Evolutionary conservation across 2,797 vertebrate species (phyloP).

Genomic region (Lepilemur septentrionalis): DNA sequence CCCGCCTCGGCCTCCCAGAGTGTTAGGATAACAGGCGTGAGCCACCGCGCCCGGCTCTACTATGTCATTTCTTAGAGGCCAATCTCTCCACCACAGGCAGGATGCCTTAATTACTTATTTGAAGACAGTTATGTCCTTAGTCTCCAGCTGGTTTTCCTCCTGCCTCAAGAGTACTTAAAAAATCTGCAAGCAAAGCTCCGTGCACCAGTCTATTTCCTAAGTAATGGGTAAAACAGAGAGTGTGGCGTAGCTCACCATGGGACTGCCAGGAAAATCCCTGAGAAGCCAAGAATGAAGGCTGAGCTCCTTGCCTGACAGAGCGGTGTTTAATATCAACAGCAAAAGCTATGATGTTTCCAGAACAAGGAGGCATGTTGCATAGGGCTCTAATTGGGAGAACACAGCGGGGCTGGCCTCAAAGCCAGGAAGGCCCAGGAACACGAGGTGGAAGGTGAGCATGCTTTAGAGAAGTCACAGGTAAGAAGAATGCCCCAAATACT

Average conservation of each 20-base stretch:
- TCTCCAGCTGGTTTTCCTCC: not conserved
- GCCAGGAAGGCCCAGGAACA: not conserved
- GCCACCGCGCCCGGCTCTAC: no score
- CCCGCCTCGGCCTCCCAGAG: no score
- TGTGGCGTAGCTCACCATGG: not conserved
- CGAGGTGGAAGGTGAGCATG: fast-evolving
- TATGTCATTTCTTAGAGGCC: not conserved
- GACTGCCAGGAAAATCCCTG: not conserved
- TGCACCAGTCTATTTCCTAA: not conserved
- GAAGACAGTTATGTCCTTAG: not conserved
- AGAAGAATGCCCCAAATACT: not conserved
- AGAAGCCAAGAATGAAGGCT: not conserved
- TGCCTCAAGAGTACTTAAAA: not conserved
- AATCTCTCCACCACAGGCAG: fast-evolving
- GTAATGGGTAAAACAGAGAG: not conserved
- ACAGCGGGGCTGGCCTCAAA: not conserved
- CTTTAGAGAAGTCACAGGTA: not conserved
- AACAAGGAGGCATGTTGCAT: not conserved
- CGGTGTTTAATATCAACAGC: not conserved
- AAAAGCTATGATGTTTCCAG: not conserved
- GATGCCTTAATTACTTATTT: not conserved
- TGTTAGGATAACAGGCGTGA: no score
- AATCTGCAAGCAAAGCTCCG: not conserved
- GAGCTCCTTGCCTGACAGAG: not conserved
- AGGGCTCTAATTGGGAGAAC: not conserved